Evolutionary conservation across 1,140 invertebrate species (phyloP).

Genomic region (Andricus grossulariae): DNA sequence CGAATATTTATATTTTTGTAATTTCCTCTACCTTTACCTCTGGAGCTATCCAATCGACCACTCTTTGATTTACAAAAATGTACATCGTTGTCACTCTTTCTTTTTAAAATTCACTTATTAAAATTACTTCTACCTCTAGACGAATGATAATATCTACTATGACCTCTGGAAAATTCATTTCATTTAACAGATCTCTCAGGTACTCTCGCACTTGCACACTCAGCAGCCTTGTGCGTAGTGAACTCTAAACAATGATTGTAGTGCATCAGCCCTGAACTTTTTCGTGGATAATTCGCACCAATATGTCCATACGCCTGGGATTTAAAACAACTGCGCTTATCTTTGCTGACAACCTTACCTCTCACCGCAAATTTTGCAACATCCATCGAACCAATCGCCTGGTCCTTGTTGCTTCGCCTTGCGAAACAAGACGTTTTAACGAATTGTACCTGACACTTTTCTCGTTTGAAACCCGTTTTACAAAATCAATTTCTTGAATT

Average conservation of each 20-base stretch:
- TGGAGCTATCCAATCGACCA: not conserved
- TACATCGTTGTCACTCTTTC: not conserved
- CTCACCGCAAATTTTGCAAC: no score
- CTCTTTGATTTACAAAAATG: not conserved
- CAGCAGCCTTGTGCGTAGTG: no score
- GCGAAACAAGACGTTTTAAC: slow-evolving; percentile 36
- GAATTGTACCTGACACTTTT: slow-evolving; percentile 35
- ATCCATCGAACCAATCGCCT: not conserved
- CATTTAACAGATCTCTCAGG: no score
- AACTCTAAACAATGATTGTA: no score
- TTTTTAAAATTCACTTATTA: not conserved
- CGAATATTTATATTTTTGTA: no score
- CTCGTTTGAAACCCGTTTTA: slow-evolving; percentile 37
- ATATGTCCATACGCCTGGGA: not conserved
- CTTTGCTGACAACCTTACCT: not conserved
- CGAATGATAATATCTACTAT: no score
- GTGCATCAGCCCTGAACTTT: no score
- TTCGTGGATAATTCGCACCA: no score
- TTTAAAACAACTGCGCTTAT: not conserved
- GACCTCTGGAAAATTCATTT: no score
- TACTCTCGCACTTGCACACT: no score
- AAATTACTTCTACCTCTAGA: no score
- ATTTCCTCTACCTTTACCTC: not conserved
- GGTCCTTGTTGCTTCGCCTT: slow-evolving; percentile 32
- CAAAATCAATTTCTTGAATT: slow-evolving; percentile 33